phyloP scores from a whole-genome alignment of 2,888 invertebrate species.

The Nudaria mundana region DNA sequence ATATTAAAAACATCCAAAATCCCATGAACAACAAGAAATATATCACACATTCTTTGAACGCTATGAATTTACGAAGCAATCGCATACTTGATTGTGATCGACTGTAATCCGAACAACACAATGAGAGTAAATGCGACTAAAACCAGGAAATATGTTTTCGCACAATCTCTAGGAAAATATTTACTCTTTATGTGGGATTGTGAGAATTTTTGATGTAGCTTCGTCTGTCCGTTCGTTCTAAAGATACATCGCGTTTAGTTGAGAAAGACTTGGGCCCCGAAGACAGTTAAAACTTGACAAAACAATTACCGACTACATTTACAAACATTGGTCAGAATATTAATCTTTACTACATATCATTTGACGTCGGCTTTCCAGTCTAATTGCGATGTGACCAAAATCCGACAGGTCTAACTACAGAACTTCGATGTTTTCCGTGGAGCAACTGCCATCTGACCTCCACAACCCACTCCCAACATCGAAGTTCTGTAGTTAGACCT shows the following conservation, averaged over 20 bases:
- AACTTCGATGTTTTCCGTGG: too few species aligned
- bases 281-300: too few species aligned
- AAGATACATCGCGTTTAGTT: not conserved
- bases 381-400: too few species aligned
- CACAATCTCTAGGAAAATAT: conserved; percentile 1
- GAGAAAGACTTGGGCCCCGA: not conserved
- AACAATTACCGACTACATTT: not conserved
- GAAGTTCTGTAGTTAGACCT: too few species aligned
- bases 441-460: too few species aligned
- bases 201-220: not conserved
- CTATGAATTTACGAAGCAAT: not conserved
- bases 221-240: not conserved
- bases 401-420: too few species aligned
- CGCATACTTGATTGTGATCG: not conserved
- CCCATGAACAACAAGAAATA: conserved; percentile 2
- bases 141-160: not conserved
- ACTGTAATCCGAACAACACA: not conserved
- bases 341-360: too few species aligned
- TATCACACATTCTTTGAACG: conserved; percentile 1
- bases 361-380: too few species aligned
- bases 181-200: not conserved
- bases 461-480: too few species aligned
- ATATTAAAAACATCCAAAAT: not conserved
- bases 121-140: not conserved
- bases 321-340: not conserved